Evolutionary conservation across 2,113 vertebrate species (phyloP), one percentile per base, ranked within the genome.

Genomic region (Verasper variegatus): DNA sequence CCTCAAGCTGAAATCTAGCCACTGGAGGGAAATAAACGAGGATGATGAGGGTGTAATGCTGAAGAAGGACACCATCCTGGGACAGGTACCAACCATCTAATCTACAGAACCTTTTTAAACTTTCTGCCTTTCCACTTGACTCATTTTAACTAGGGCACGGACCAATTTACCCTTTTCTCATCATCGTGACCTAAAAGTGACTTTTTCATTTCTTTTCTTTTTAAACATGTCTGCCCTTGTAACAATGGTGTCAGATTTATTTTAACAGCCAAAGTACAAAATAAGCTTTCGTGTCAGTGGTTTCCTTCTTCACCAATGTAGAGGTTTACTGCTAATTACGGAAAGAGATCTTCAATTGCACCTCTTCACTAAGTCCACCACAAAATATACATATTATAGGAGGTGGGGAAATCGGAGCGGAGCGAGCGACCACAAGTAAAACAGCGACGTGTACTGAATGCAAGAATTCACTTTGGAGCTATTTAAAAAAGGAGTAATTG

Each of bases 101-200:
- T 74, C 65, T 55, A 73, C 68, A 47, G 49, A 57, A 31, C 31
- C 31, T 31, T 31, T 31, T 31, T 7, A 7, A 31, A 31, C 31
- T 31, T 5, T 31, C 31, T 31, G 31, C 31, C 20, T n/a, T 66
- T 71, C 60, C 57, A 68, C 52, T 79, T 62, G 40, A 64, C 59
- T 47, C 49, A 55, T 64, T 82, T 78, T 70, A 81, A 85, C 24
- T 73, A 27, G 77, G 65, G 77, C 62, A 72, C 6, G 20, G 85
- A 61, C 71, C 54, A 78, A 60, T 64, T 59, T 26, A 40, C 7
- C 15, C 13, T 49, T 71, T 56, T 68, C 55, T 79, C 55, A 82
- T 76, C 51, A 56, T 55, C 20, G 31, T 37, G 2, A 23, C 31
- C 12, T 31, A 70, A 65, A 64, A 72, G 42, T 51, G 27, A 65